Evolutionary conservation across 2,797 vertebrate genomes (phyloP), one percentile per base, ranked within the genome.

Genomic region (Liasis olivaceus): DNA sequence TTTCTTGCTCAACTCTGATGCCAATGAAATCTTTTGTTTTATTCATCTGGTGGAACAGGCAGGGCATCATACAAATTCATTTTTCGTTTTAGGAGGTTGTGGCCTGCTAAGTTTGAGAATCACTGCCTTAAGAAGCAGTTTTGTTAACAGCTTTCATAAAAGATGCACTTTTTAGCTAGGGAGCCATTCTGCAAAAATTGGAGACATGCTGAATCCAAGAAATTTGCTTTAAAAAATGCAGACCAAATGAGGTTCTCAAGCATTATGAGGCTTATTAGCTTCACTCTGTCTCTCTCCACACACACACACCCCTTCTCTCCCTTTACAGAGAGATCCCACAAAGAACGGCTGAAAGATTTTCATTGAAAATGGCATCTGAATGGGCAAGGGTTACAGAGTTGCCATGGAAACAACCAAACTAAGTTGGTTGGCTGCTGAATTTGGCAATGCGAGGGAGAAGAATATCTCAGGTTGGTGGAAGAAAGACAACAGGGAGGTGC

Each of bases 381-480:
- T 85, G 51, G 81, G 81, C 31, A 92, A 92, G 47, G 20, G 81
- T 54, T 59, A 24, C 2, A 1, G 26, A 60, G 91, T 92, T 89
- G 91, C 91, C 63, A 86, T 0, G 81, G 91, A 92, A 92, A 89
- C 91, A 20, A 69, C 31, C 66, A 63, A 92, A 47, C 31, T 26
- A 22, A 5, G 24, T 85, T 54, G 58, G 31, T 22, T 9, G 56
- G 58, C 47, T 69, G 81, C 81, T 3, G 13, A n/a, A 36, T n/a
- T 31, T 28, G 87, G 77, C 31, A 59, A 66, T 14, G 36, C 4
- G 12, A 88, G 62, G 91, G 88, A 85, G 91, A 66, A 85, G 88
- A 59, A 36, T 58, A 31, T 6, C 31, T 22, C 5, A 0, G 54
- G 42, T 54, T 66, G 22, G n/a, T 54, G 8, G 36, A 15, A 31